phyloP scores from a whole-genome alignment of 2,888 invertebrate genomes.

The Drosophila pseudotalamancana region DNA sequence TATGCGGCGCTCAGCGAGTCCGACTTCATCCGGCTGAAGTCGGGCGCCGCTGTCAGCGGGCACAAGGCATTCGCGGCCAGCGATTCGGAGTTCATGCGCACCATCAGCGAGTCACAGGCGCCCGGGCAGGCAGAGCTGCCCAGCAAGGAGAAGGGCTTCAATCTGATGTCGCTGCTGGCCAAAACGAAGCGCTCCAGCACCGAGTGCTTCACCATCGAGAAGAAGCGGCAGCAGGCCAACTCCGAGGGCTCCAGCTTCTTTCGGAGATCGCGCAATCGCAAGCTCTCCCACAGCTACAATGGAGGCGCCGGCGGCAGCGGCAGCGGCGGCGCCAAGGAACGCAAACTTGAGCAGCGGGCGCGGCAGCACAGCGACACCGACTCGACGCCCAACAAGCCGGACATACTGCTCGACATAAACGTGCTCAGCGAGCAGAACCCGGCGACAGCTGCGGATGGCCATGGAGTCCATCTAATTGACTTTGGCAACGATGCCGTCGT shows the following conservation, averaged over 20 bases:
- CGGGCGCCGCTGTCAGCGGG: slow-evolving; percentile 57
- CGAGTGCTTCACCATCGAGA: slow-evolving; percentile 83
- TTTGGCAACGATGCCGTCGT: slow-evolving; percentile 58
- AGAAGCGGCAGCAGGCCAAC: slow-evolving; percentile 79
- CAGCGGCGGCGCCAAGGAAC: slow-evolving; percentile 75
- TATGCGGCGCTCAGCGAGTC: slow-evolving; percentile 83
- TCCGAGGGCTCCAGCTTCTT: slow-evolving; percentile 82
- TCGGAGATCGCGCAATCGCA: slow-evolving; percentile 82
- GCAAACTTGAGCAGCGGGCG: slow-evolving; percentile 73
- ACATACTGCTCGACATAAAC: slow-evolving; percentile 83
- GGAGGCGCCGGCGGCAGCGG: slow-evolving; percentile 70
- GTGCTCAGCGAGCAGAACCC: slow-evolving; percentile 79
- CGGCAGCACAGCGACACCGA: slow-evolving; percentile 83
- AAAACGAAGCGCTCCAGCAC: slow-evolving; percentile 83
- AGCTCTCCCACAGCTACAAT: slow-evolving; percentile 83
- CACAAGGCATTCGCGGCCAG: slow-evolving; percentile 82
- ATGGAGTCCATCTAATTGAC: slow-evolving; percentile 76
- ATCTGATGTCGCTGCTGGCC: slow-evolving; percentile 79
- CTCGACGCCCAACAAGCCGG: slow-evolving; percentile 82
- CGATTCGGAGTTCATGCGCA: slow-evolving; percentile 83
- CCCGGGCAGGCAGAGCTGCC: slow-evolving; percentile 53
- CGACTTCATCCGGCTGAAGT: slow-evolving; percentile 83
- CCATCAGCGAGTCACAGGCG: slow-evolving; percentile 66
- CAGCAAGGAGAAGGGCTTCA: slow-evolving; percentile 81
- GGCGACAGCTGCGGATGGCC: slow-evolving; percentile 34